Base-by-base conservation (phyloP, 1,140 invertebrate genomes). In the Listronotus oregonensis region DNA sequence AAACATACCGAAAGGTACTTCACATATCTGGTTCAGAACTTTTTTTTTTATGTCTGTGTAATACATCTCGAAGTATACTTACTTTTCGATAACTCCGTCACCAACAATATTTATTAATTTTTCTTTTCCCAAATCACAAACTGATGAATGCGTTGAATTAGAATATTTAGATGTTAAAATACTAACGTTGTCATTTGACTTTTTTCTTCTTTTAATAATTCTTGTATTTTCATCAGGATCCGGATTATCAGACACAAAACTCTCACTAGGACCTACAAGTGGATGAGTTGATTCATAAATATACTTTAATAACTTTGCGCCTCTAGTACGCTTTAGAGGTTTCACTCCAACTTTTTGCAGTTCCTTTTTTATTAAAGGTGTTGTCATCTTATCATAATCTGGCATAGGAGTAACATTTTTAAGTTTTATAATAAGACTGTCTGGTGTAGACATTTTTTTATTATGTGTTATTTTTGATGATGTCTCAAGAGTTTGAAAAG, bases 281-380 rank as follows among this genome's bases (percentile, higher is more conserved):
- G 75, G 73, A 72, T 78, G 77, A 14, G 75, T 77, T 8, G 68
- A 62, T 78, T 79, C 73, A 67, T 78, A 80, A 65, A 80, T 78
- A 71, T 75, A 67, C 54, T 77, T 73, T 54, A 79, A 58, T 21
- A 76, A 68, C 64, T 72, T 69, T 17, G 72, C 51, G 18, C 73
- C 78, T 56, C 68, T 70, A 40, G 67, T 80, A 51, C 84, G 73
- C 79, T 84, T 85, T 34, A 85, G 78, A 51, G 81, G 81, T 74
- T 84, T 85, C n/a, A 85, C 71, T 15, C 84, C 84, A 77, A 82
- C 83, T 76, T 83, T 84, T 37, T 83, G 77, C 40, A 85, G 72
- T 71, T 85, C 82, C 63, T 76, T 78, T 67, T 79, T 75, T 43
- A 82, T 80, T 67, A 79, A 75, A 4, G 84, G 84, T 21, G 80